Base-by-base conservation (phyloP, 2,888 invertebrate genomes). In the Globia sparganii region DNA sequence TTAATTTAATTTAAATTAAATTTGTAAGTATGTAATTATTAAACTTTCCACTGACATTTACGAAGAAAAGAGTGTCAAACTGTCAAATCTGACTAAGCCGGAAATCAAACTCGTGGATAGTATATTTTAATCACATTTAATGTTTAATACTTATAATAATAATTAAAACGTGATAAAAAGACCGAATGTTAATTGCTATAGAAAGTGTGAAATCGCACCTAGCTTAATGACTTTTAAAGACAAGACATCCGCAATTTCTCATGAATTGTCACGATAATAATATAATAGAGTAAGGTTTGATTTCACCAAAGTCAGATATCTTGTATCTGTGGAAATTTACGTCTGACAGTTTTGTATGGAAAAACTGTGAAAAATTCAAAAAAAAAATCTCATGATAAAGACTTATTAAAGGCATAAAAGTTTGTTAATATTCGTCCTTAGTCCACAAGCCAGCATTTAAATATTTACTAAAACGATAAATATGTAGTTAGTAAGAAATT, bases 21-120 rank as follows among this genome's bases (percentile, higher is more conserved):
- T n/a, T n/a, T n/a, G n/a, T n/a, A n/a, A n/a, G 21, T 25, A 28
- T 25, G 2, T 46, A n/a, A 59, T 80, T 43, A 79, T 64, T 53
- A 46, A 5, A 73, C 80, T 80, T 84, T 80, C 81, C 72, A 69
- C 0, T 40, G 15, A 69, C 46, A 40, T 72, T 71, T 28, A 78
- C 21, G 11, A 56, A 64, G 37, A 79, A 66, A 61, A 53, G n/a
- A 83, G 72, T 66, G 66, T 71, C 56, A 61, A 66, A 34, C 71
- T 56, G 49, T 58, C 40, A 70, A 70, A 83, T 83, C 56, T 11
- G 28, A 8, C 9, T 46, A 43, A 28, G 31, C 46, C 72, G 78
- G 72, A 83, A 70, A 78, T 15, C 28, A 28, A 46, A 66, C 83
- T n/a, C 78, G 80, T 80, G 72, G 79, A 83, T 70, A 66, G 84